Percentiles rank a stretch among this genome's conserved stretches.
These are phyloP conservation scores for Sebastiscus tertius DNA, from an alignment of 2,797 vertebrate genomes.

Conservation along the genomic window DNA sequence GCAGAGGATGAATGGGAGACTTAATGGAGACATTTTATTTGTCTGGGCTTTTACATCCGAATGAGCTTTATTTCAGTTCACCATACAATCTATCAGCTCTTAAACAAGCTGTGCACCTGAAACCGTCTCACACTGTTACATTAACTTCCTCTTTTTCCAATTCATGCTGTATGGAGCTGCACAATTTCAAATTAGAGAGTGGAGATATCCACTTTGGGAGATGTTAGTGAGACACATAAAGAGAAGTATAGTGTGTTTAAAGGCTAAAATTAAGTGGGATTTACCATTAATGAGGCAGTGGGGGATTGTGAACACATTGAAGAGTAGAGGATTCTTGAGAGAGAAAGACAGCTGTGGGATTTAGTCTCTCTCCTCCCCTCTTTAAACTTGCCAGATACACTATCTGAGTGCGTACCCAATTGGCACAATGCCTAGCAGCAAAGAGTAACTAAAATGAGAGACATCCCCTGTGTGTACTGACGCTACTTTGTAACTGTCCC, in stretches of 20 bases:
- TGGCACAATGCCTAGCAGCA: slow-evolving; percentile 48
- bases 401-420: slow-evolving; percentile 23
- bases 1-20: slow-evolving; percentile 29
- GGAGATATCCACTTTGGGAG: slow-evolving; percentile 38
- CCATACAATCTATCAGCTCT: slow-evolving; percentile 30
- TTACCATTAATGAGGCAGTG: slow-evolving; percentile 50
- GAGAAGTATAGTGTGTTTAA: slow-evolving; percentile 37
- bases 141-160: not conserved
- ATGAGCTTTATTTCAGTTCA: slow-evolving; percentile 27
- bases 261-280: slow-evolving; percentile 50
- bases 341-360: slow-evolving; percentile 49
- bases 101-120: slow-evolving; percentile 35
- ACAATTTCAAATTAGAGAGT: slow-evolving; percentile 37
- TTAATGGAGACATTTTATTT: slow-evolving; percentile 47
- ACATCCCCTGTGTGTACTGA: slow-evolving; percentile 41
- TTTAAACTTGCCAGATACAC: slow-evolving; percentile 32
- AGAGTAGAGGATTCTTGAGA: slow-evolving; percentile 29
- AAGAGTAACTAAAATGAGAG: slow-evolving; percentile 45
- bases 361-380: slow-evolving; percentile 16
- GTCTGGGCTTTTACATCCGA: slow-evolving; percentile 39
- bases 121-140: slow-evolving; percentile 26
- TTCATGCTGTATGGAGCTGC: slow-evolving; percentile 3
- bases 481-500: slow-evolving; percentile 44
- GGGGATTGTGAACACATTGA: slow-evolving; percentile 26
- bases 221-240: slow-evolving; percentile 42